A percentile compares a stretch with the other conserved stretches of the same genome.
phyloP scores from a whole-genome alignment of 1,140 invertebrate genomes.

The Onthophagus taurus region DNA sequence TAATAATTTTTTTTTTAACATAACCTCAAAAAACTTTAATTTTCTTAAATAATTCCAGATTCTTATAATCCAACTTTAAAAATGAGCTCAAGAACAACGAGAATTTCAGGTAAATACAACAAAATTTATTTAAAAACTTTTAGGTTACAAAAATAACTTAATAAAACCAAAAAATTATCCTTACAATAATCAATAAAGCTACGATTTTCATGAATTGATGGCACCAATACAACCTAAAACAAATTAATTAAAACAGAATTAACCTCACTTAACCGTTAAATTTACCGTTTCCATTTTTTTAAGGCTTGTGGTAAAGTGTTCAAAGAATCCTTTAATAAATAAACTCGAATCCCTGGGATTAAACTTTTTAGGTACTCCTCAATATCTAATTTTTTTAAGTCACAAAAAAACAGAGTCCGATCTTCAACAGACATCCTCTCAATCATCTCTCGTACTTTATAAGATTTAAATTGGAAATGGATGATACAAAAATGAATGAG shows the following conservation, averaged over 20 bases:
- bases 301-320: slow-evolving; percentile 51
- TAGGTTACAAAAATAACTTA: too few species aligned
- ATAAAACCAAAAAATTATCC: too few species aligned
- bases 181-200: slow-evolving; percentile 53
- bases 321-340: slow-evolving; percentile 61
- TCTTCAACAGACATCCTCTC: slow-evolving; percentile 47
- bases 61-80: too few species aligned
- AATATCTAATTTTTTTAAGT: slow-evolving; percentile 59
- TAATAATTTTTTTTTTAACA: too few species aligned
- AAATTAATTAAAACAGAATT: slow-evolving; percentile 25
- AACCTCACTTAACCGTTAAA: background rate
- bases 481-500: slow-evolving; percentile 62
- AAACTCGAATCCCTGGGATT: slow-evolving; percentile 52
- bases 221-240: slow-evolving; percentile 41
- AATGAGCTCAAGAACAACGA: too few species aligned
- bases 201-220: slow-evolving; percentile 59
- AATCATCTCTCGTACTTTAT: slow-evolving; percentile 51
- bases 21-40: too few species aligned
- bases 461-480: slow-evolving; percentile 61
- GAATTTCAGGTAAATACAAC: too few species aligned
- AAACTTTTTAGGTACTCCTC: slow-evolving; percentile 54
- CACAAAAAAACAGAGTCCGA: slow-evolving; percentile 55
- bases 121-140: too few species aligned
- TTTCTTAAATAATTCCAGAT: too few species aligned
- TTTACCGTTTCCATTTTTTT: slow-evolving; percentile 48